Evolutionary conservation across 2,797 vertebrate species (phyloP).

Genomic region (Anguilla pacifica): DNA sequence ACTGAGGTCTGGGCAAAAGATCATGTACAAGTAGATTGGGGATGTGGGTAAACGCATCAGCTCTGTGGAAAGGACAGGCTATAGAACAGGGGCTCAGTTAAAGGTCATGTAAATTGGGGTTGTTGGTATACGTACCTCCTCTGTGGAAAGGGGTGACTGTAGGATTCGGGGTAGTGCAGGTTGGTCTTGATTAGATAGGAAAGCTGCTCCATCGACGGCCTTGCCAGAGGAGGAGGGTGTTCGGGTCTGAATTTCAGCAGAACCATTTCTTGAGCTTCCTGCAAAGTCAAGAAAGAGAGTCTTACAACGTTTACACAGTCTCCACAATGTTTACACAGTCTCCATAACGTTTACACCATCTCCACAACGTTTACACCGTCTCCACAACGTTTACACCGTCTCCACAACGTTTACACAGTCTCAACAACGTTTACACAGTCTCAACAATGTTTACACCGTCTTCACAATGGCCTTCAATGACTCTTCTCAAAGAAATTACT

Average conservation of each 20-base stretch:
- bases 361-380: too few relatives aligned
- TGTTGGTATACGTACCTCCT: constrained; percentile 74
- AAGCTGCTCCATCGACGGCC: constrained; percentile 83
- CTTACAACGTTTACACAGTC: neutral
- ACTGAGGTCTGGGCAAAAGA: neutral
- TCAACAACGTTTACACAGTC: too few relatives aligned
- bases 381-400: too few relatives aligned
- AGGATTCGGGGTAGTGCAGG: constrained; percentile 90
- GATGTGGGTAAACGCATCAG: neutral
- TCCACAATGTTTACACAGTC: neutral
- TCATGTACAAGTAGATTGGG: neutral
- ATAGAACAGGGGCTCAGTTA: neutral
- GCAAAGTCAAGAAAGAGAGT: constrained; percentile 48
- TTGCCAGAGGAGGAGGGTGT: constrained; percentile 68
- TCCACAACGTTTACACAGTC: too few relatives aligned
- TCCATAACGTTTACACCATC: too few relatives aligned
- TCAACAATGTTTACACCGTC: too few relatives aligned
- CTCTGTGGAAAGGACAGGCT: too few relatives aligned
- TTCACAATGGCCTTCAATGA: neutral
- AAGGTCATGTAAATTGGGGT: neutral
- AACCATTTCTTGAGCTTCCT: constrained; percentile 91
- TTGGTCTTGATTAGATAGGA: constrained; percentile 91
- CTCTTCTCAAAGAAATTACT: neutral
- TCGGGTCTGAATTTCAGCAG: constrained; percentile 90
- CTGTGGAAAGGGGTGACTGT: constrained; percentile 83